Percentiles rank a stretch among this genome's conserved stretches.
These are phyloP conservation scores for Syrrhaptes paradoxus DNA, from an alignment of 2,113 vertebrate genomes.

Conservation along the genomic window DNA sequence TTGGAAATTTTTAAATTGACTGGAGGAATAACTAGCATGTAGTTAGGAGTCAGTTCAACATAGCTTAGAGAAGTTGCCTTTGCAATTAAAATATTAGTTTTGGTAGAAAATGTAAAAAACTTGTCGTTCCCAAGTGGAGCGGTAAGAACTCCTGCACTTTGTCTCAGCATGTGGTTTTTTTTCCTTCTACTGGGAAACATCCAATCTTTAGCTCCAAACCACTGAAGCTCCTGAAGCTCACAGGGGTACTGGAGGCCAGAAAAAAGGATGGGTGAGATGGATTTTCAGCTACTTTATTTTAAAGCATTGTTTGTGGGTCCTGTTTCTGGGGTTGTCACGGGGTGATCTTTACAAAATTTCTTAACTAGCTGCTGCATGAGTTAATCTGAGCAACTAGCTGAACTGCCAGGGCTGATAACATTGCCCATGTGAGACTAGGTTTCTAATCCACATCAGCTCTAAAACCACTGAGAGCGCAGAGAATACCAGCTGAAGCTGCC, in stretches of 20 bases:
- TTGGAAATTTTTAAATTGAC: not conserved
- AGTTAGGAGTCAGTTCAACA: not conserved
- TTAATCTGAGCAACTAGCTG: not conserved
- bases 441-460: not conserved
- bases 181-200: not conserved
- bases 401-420: not conserved
- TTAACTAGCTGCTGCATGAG: not conserved
- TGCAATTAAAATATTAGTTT: not conserved
- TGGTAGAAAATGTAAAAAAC: not conserved
- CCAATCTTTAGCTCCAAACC: not conserved
- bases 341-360: not conserved
- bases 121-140: not conserved
- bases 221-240: not conserved
- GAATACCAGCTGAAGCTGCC: not conserved
- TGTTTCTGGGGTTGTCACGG: not conserved
- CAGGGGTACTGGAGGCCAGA: not conserved
- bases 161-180: not conserved
- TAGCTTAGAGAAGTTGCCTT: not conserved
- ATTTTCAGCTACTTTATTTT: not conserved
- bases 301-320: not conserved
- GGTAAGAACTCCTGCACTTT: not conserved
- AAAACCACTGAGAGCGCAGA: not conserved
- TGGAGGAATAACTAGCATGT: not conserved
- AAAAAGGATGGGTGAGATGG: not conserved
- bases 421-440: not conserved